Percentiles rank a stretch among this genome's conserved stretches.
These are phyloP conservation scores for Eulithis prunata DNA, from an alignment of 2,888 invertebrate genomes.

Conservation along the genomic window DNA sequence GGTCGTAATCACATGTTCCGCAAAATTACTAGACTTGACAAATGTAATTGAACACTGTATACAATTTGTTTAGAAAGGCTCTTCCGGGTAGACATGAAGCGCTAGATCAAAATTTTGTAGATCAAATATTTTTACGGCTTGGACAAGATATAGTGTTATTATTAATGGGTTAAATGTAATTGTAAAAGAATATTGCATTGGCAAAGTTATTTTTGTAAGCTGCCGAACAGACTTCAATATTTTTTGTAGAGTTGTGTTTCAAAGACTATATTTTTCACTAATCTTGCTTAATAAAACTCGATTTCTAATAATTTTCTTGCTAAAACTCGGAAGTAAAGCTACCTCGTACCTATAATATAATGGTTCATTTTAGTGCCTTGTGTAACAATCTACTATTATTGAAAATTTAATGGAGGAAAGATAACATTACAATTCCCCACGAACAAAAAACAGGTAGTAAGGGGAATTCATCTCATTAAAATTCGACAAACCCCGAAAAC, in stretches of 20 bases:
- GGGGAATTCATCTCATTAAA: conserved; percentile 36
- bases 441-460: not conserved
- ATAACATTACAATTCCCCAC: not conserved
- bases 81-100: conserved; percentile 12
- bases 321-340: too few species aligned
- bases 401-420: too few species aligned
- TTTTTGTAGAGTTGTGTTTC: not conserved
- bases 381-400: too few species aligned
- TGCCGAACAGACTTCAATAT: conserved; percentile 24
- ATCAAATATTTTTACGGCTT: not conserved
- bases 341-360: too few species aligned
- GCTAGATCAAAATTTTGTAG: too few species aligned
- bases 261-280: too few species aligned
- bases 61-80: conserved; percentile 36
- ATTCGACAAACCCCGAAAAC: conserved; percentile 37
- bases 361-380: too few species aligned
- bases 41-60: conserved; percentile 48
- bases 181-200: not conserved
- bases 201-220: conserved; percentile 3
- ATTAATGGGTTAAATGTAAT: not conserved
- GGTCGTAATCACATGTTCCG: conserved; percentile 60
- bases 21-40: conserved; percentile 58
- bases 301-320: too few species aligned
- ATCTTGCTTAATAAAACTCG: too few species aligned
- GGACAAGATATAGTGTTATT: conserved; percentile 1